Base-by-base conservation (phyloP, 2,888 invertebrate species). In the Lasioglossum vierecki region DNA sequence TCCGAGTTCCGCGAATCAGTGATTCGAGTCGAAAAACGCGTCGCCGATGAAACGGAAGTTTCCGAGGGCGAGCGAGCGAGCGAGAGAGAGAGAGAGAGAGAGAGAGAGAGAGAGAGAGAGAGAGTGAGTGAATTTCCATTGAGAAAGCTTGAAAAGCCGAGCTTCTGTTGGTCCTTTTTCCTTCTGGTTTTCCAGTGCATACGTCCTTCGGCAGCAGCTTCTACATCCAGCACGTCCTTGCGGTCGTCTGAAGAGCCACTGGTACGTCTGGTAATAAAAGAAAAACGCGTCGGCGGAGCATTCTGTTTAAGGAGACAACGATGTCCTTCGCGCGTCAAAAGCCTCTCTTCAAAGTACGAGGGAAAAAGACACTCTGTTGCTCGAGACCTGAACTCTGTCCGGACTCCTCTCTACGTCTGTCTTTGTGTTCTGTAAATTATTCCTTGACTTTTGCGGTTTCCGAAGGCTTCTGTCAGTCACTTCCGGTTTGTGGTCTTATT, bases 211-310 rank as follows among this genome's bases (percentile, higher is more conserved):
- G n/a, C 60, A 4, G 60, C 22, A 9, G 22, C 60, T 60, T 15
- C 60, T 26, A 13, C 60, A 26, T 60, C 60, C 26, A 26, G 26
- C 26, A 60, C 11, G 53, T 53, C 46, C 35, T 74, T 53, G 35
- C 73, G n/a, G 4, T 4, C 11, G 57, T 75, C 75, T 75, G 49
- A 73, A 60, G 75, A 60, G 53, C 60, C 75, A 75, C 30, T 73
- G 49, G 41, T 26, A 26, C 26, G 41, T 8, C 26, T 53, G 3
- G 35, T 18, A 22, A 49, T 49, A 73, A 73, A 73, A 35, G 57
- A 39, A 41, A 53, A 39, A 5, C 26, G 1, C 39, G 22, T 18
- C 9, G 26, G 26, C 13, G 1, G 39, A 35, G 18, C 53, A 26
- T 68, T 39, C 53, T 53, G 26, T 41, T 68, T 41, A 49, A 53